A percentile compares a stretch with the other conserved stretches of the same genome.
Evolutionary conservation across 23 tunicate species (phyloP).

Genomic region (Styela clava): DNA sequence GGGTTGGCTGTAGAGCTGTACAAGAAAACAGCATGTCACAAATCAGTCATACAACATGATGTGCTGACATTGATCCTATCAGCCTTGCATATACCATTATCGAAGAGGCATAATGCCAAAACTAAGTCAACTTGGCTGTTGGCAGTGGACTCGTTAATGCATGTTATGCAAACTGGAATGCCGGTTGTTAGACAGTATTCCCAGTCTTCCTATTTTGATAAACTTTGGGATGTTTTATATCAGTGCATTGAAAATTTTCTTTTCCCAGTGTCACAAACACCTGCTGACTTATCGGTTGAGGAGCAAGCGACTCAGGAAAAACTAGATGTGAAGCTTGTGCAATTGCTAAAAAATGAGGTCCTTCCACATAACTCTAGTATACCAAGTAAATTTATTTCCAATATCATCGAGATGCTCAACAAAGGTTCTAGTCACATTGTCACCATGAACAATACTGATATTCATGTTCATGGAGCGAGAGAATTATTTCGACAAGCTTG

Average conservation of each 20-base stretch:
- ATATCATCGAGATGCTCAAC: slow-evolving; percentile 56
- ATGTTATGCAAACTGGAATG: slow-evolving; percentile 73
- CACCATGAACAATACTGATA: slow-evolving; percentile 47
- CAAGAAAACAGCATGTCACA: slow-evolving; percentile 90
- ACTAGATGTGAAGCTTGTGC: slow-evolving; percentile 60
- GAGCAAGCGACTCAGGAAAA: slow-evolving; percentile 55
- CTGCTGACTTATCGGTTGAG: slow-evolving; percentile 57
- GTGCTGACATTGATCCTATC: slow-evolving; percentile 56
- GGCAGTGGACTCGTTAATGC: slow-evolving; percentile 71
- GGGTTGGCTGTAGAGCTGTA: slow-evolving; percentile 64
- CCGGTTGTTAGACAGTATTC: slow-evolving; percentile 93
- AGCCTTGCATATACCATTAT: slow-evolving; percentile 45
- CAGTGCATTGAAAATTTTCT: slow-evolving; percentile 79
- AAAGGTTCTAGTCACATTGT: slow-evolving; percentile 56
- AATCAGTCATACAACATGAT: slow-evolving; percentile 71
- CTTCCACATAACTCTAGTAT: slow-evolving; percentile 70
- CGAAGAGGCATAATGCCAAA: slow-evolving; percentile 29
- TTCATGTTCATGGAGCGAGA: slow-evolving; percentile 35
- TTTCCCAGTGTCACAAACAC: slow-evolving; percentile 44
- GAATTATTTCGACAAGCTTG: slow-evolving; percentile 75
- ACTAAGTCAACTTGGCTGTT: slow-evolving; percentile 68
- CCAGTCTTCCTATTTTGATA: slow-evolving; percentile 59
- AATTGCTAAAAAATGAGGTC: slow-evolving; percentile 65
- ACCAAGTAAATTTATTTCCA: slow-evolving; percentile 58
- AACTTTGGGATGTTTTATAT: slow-evolving; percentile 78